phyloP scores from a whole-genome alignment of 2,797 vertebrate species.

The Neopelma chrysocephalum region DNA sequence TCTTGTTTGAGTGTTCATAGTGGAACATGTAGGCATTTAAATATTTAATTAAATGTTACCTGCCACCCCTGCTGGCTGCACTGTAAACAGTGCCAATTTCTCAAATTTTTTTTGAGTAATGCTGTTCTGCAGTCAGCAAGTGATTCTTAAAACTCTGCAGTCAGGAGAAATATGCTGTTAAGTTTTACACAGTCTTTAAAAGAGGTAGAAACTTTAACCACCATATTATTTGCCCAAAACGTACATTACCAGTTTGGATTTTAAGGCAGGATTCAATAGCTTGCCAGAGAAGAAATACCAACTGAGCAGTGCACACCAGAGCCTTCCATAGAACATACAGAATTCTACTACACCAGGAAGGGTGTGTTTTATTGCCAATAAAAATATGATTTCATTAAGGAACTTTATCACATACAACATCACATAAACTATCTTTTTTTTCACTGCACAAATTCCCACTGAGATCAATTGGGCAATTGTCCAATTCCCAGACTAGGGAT shows the following conservation, averaged over 20 bases:
- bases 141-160: background rate
- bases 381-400: conserved; percentile 34
- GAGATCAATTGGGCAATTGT: background rate
- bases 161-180: background rate
- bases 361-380: conserved; percentile 7
- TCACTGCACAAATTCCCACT: background rate
- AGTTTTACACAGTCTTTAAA: background rate
- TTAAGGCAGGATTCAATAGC: background rate
- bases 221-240: background rate
- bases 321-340: background rate
- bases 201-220: background rate
- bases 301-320: background rate
- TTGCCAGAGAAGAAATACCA: background rate
- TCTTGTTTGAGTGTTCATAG: background rate
- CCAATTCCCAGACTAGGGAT: background rate
- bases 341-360: conserved; percentile 16
- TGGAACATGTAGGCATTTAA: background rate
- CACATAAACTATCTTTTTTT: conserved; percentile 10
- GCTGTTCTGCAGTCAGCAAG: background rate
- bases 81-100: background rate
- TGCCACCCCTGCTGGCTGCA: background rate
- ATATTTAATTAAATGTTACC: conserved; percentile 18
- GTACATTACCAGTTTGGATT: background rate
- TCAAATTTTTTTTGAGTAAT: background rate
- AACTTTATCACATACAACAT: background rate